Conservation (phyloP, 2,113 vertebrate genomes). For the Gymnocephalus cernua region DNA sequence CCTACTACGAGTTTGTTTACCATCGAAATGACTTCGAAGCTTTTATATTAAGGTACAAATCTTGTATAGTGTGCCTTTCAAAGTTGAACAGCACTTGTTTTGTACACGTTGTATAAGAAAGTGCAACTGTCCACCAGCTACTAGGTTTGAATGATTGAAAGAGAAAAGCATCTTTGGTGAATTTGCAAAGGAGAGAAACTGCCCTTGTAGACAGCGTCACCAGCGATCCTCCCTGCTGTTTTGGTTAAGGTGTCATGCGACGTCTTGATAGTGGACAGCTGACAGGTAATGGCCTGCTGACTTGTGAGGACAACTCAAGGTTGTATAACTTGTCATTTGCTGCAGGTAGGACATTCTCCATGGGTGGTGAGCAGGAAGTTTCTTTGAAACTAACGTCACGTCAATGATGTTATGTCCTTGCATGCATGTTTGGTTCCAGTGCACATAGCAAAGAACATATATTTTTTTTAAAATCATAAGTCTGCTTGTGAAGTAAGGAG, state of each 20-base stretch:
- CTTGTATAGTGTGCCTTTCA: too few species aligned
- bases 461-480: background rate
- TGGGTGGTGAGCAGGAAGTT: background rate
- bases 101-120: background rate
- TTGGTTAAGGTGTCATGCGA: conserved; percentile 1
- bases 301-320: conserved; percentile 26
- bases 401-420: background rate
- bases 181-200: background rate
- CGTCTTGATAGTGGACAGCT: conserved; percentile 8
- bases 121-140: conserved; percentile 1
- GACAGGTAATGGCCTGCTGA: conserved; percentile 22
- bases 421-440: background rate
- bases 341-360: conserved; percentile 1
- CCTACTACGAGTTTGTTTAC: too few species aligned
- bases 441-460: background rate
- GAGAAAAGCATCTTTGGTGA: conserved; percentile 7
- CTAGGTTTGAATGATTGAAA: conserved; percentile 1
- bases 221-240: conserved; percentile 21
- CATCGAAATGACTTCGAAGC: too few species aligned
- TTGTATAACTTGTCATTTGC: conserved; percentile 5
- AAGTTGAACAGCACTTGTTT: background rate
- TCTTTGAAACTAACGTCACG: background rate
- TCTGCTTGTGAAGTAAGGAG: background rate
- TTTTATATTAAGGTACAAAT: too few species aligned
- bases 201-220: conserved; percentile 5